phyloP scores from a whole-genome alignment of 2,888 invertebrate species.

The Scaptodrosophila latifasciaeformis region DNA sequence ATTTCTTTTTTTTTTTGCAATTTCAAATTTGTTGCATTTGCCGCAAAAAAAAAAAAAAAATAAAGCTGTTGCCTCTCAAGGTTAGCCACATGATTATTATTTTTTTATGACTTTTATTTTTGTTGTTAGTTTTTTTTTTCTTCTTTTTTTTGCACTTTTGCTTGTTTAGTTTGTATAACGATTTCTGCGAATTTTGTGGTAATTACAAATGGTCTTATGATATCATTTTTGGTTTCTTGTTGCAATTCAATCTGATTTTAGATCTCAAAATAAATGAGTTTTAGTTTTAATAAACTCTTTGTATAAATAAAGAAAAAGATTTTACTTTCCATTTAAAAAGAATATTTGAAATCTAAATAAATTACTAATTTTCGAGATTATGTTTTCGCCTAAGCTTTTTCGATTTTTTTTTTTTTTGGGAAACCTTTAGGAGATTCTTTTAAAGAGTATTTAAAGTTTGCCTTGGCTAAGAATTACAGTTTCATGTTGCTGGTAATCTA shows the following conservation, averaged over 20 bases:
- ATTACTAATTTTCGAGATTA: background rate
- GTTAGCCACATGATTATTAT: conserved; percentile 7
- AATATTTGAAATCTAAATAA: background rate
- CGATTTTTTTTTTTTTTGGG: too few species aligned
- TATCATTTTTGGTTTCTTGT: conserved; percentile 13
- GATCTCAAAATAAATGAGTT: too few species aligned
- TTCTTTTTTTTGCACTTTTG: conserved; percentile 13
- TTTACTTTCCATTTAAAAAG: background rate
- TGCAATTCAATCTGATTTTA: too few species aligned
- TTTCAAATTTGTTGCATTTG: conserved; percentile 4
- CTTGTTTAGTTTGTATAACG: background rate
- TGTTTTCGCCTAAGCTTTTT: too few species aligned
- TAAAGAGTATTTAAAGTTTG: background rate
- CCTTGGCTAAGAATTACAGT: too few species aligned
- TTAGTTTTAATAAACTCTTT: too few species aligned
- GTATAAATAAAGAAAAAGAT: background rate
- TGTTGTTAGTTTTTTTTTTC: background rate
- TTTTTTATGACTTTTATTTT: too few species aligned
- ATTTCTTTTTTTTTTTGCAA: background rate
- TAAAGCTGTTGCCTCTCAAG: conserved; percentile 1
- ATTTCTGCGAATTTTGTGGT: conserved; percentile 5
- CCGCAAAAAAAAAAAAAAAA: too few species aligned
- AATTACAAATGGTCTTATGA: too few species aligned
- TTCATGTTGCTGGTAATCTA: background rate
- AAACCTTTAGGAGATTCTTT: too few species aligned